Evolutionary conservation across 2,113 vertebrate genomes (phyloP).

Genomic region (Laticauda colubrina): DNA sequence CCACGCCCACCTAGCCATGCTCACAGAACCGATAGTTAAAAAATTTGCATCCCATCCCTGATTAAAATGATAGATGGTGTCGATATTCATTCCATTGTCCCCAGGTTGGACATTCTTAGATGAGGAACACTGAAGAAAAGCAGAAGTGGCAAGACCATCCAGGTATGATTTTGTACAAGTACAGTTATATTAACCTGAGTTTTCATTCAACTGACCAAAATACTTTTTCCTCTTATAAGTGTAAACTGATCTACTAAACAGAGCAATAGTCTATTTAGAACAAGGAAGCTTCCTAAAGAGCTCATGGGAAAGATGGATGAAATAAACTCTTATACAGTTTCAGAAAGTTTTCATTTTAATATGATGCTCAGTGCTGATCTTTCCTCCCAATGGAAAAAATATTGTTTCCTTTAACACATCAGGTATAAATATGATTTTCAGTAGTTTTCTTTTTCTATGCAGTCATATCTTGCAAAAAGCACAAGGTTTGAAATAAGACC

Average conservation of each 20-base stretch:
- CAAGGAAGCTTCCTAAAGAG: neutral
- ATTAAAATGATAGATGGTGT: neutral
- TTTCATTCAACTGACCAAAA: neutral
- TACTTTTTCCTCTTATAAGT: neutral
- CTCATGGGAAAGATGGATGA: neutral
- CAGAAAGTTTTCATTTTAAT: neutral
- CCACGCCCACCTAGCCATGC: too few species aligned
- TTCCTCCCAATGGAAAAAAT: neutral
- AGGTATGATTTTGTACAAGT: neutral
- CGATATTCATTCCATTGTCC: neutral
- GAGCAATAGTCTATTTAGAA: neutral
- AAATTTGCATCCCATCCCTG: neutral
- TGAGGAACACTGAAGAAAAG: too few species aligned
- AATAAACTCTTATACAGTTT: neutral
- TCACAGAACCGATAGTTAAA: too few species aligned
- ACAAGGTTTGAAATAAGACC: neutral
- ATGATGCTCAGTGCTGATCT: too few species aligned
- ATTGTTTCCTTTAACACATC: neutral
- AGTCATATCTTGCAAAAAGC: neutral
- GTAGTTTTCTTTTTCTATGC: neutral
- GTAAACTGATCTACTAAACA: neutral
- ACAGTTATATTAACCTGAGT: too few species aligned
- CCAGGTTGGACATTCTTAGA: neutral
- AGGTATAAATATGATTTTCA: neutral
- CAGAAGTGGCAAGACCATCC: neutral